Evolutionary conservation across 2,113 vertebrate genomes (phyloP), one percentile per base, ranked within the genome.

Genomic region (Urocitellus parryii): DNA sequence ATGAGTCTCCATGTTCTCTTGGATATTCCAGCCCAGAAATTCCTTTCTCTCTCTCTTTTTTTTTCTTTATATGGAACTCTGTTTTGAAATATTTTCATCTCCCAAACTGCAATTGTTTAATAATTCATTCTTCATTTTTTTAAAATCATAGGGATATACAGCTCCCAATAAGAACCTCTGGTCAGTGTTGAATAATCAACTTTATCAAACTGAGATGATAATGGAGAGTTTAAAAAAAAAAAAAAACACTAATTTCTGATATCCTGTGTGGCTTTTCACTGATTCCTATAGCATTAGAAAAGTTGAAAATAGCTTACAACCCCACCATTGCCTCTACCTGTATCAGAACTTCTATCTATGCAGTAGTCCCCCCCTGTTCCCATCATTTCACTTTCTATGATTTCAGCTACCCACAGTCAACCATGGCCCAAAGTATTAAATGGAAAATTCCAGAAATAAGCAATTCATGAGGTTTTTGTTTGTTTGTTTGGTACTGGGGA

Each of bases 81-180:
- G 7, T 83, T 90, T 90, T 37, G 53, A 79, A 94, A 81, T 51
- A 91, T 61, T 76, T 80, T 87, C 74, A n/a, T 81, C 85, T 96
- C 77, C 56, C 61, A 63, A 80, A 90, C 24, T 91, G 22, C 77
- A 88, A 42, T n/a, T 51, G 53, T 80, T 92, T 53, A 92, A 58
- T 45, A 76, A 95, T 94, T 65, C 34, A 85, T 83, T 53, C 51
- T 61, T 96, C 4, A n/a, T 73, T 63, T 80, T 77, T 61, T 73
- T 77, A 72, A 34, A 34, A 67, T 85, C 82, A 85, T 48, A 88
- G 34, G 20, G 20, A 34, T 72, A 25, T 11, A 63, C 12, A 53
- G 58, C 27, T 92, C 39, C 58, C 53, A 80, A 79, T 45, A 78
- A 93, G 61, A 83, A n/a, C 72, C 24, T 93, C 37, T 27, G 53